These are phyloP conservation scores for Leucoptera coffeella DNA, from an alignment of 2,888 invertebrate species.

Conservation along the genomic window DNA sequence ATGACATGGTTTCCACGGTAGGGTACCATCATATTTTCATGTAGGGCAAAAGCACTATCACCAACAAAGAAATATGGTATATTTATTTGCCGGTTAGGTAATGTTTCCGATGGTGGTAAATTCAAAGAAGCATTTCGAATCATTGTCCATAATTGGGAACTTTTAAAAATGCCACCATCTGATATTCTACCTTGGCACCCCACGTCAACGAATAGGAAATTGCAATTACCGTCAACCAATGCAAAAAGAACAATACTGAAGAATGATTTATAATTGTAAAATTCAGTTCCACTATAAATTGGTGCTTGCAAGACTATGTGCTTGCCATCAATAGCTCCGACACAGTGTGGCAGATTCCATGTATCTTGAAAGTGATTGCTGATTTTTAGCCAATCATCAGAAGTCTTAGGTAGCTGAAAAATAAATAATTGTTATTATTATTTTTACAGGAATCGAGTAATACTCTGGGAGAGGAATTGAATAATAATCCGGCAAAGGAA, in stretches of 20 bases:
- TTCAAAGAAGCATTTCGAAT: conserved; percentile 5
- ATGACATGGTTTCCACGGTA: conserved; percentile 1
- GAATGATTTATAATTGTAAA: no score
- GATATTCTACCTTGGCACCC: conserved; percentile 9
- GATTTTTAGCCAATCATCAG: not conserved
- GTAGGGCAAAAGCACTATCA: no score
- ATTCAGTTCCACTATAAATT: conserved; percentile 9
- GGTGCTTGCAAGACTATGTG: conserved; percentile 10
- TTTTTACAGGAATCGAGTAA: conserved; percentile 3
- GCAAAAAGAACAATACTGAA: conserved; percentile 9
- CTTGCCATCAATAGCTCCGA: conserved; percentile 11
- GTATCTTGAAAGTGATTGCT: conserved; percentile 2
- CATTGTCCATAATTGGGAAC: conserved; percentile 3
- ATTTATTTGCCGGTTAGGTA: conserved; percentile 5
- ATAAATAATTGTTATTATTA: no score
- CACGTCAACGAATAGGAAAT: conserved; percentile 9
- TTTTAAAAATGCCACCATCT: conserved; percentile 9
- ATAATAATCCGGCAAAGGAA: conserved; percentile 5
- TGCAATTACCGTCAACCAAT: conserved; percentile 7
- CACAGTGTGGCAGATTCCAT: conserved; percentile 5
- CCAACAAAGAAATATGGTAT: conserved; percentile 6
- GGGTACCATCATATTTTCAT: not conserved
- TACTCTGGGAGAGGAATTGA: conserved; percentile 2
- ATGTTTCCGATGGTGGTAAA: conserved; percentile 4
- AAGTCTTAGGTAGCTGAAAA: conserved; percentile 1